Conservation (phyloP, 2,888 invertebrate genomes). For the Aradus depressus region DNA sequence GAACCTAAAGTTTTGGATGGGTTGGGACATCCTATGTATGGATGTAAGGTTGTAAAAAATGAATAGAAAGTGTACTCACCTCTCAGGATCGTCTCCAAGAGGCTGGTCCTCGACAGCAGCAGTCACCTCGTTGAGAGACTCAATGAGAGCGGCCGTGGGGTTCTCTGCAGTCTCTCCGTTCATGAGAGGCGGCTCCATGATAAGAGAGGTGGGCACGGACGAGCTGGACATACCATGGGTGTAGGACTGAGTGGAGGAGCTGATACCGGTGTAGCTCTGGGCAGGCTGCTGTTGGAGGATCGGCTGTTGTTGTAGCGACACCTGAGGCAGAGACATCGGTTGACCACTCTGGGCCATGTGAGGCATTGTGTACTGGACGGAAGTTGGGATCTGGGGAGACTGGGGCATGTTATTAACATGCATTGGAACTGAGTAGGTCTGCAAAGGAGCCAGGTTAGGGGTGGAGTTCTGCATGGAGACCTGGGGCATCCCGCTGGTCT, state of each 20-base stretch:
- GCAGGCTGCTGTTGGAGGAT: constrained; percentile 15
- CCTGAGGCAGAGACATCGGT: constrained; percentile 20
- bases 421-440: constrained; percentile 20
- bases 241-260: constrained; percentile 15
- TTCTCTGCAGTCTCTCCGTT: constrained; percentile 14
- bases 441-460: constrained; percentile 19
- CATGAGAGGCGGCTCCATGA: constrained; percentile 11
- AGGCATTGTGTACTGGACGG: constrained; percentile 18
- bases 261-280: constrained; percentile 20
- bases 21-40: too few relatives aligned
- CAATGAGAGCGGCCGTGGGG: constrained; percentile 35
- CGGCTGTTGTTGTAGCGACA: constrained; percentile 20
- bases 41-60: too few relatives aligned
- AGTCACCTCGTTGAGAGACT: constrained; percentile 38
- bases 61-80: constrained; percentile 33
- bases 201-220: constrained; percentile 21
- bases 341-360: constrained; percentile 18
- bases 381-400: constrained; percentile 24
- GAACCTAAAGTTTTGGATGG: too few relatives aligned
- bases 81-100: constrained; percentile 40
- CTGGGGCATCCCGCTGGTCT: constrained; percentile 15
- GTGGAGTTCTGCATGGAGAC: constrained; percentile 22
- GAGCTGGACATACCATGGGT: constrained; percentile 18
- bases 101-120: constrained; percentile 37
- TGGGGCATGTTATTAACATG: constrained; percentile 23